These are phyloP conservation scores for Aurelia aurita DNA, from an alignment of 30 jellyfish, hydroid and myxozoan genomes.

Conservation along the genomic window DNA sequence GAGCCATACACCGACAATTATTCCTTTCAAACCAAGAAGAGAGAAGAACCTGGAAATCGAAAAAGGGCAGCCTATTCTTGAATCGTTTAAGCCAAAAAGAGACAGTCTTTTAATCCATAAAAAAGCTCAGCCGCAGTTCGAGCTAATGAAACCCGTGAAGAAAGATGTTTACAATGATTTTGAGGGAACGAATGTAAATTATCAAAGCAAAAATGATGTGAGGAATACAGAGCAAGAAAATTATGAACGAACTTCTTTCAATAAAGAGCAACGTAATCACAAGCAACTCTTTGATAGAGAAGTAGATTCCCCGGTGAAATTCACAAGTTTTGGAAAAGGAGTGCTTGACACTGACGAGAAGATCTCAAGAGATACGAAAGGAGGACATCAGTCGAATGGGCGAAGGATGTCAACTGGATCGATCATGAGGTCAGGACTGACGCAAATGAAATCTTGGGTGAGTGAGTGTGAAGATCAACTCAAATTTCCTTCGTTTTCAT, in stretches of 20 bases:
- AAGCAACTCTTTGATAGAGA: constrained; percentile 9
- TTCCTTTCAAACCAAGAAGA: constrained; percentile 62
- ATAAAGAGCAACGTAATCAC: background rate
- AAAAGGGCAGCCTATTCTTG: constrained; percentile 67
- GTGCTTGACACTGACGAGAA: background rate
- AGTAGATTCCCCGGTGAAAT: constrained; percentile 48
- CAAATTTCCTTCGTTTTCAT: too few relatives aligned
- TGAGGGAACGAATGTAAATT: background rate
- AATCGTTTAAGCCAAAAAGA: constrained; percentile 67
- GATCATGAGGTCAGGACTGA: constrained; percentile 39
- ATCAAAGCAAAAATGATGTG: background rate
- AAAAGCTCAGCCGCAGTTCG: constrained; percentile 54
- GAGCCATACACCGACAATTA: constrained; percentile 36
- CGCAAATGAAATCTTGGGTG: constrained; percentile 39
- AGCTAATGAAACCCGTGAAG: constrained; percentile 44
- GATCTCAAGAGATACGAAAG: background rate
- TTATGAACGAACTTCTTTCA: background rate
- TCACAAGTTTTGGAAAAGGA: constrained; percentile 52
- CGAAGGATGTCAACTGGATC: constrained; percentile 76
- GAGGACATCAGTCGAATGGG: constrained; percentile 1
- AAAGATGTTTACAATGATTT: constrained; percentile 57
- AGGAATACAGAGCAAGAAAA: constrained; percentile 12
- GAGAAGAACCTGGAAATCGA: constrained; percentile 20
- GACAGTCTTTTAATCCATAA: constrained; percentile 66
- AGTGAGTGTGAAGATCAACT: constrained; percentile 5